A percentile compares a stretch with the other conserved stretches of the same genome.
Conservation (phyloP, 1,140 invertebrate genomes). For the Charaxes varanes region DNA sequence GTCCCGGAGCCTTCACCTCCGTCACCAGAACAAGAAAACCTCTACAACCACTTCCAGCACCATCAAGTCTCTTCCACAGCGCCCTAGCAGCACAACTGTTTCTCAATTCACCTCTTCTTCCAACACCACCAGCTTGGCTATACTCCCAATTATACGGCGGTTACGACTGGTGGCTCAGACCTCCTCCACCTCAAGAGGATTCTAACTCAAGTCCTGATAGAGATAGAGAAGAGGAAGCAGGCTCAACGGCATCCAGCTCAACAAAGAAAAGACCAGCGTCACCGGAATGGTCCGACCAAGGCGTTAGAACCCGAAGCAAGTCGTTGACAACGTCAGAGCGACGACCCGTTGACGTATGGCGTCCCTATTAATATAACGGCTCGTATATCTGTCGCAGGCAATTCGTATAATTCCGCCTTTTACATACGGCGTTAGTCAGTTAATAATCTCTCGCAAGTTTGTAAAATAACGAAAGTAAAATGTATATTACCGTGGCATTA, state of each 20-base stretch:
- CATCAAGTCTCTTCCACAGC: slow-evolving; percentile 77
- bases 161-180: slow-evolving; percentile 78
- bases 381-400: too few relatives aligned
- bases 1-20: slow-evolving; percentile 71
- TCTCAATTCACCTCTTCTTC: slow-evolving; percentile 80
- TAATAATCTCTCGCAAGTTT: too few relatives aligned
- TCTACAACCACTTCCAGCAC: slow-evolving; percentile 60
- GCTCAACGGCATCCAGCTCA: slow-evolving; percentile 56
- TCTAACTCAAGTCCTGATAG: slow-evolving; percentile 59
- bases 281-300: slow-evolving; percentile 56
- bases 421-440: too few relatives aligned
- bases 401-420: too few relatives aligned
- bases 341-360: slow-evolving; percentile 75
- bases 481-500: too few relatives aligned
- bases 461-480: too few relatives aligned
- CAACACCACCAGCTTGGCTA: slow-evolving; percentile 83
- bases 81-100: slow-evolving; percentile 81
- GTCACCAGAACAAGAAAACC: slow-evolving; percentile 64
- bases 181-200: slow-evolving; percentile 64
- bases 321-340: slow-evolving; percentile 58
- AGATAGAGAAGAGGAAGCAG: slow-evolving; percentile 59
- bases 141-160: slow-evolving; percentile 81
- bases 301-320: slow-evolving; percentile 63
- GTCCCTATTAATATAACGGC: slow-evolving; percentile 68
- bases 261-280: slow-evolving; percentile 65